These are phyloP conservation scores for Actinia tenebrosa DNA, from an alignment of 64 coral and sea anemone genomes.

Conservation along the genomic window DNA sequence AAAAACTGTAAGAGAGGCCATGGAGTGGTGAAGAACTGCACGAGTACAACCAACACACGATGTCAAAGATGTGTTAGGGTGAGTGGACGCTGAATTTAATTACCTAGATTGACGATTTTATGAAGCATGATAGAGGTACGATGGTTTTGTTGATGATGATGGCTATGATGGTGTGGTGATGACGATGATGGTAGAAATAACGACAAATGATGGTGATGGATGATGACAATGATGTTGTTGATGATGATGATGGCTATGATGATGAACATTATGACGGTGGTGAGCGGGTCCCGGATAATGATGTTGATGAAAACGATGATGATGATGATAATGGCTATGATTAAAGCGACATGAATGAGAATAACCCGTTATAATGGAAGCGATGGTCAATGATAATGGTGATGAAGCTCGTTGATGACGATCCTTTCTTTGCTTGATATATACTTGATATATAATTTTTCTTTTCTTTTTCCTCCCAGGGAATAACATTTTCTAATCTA, in stretches of 20 bases:
- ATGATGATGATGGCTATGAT: not conserved
- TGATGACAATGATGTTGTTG: not conserved
- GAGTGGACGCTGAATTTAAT: not conserved
- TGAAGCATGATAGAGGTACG: not conserved
- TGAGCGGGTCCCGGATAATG: not conserved
- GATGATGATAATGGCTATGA: not conserved
- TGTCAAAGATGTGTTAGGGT: constrained; percentile 26
- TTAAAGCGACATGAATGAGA: not conserved
- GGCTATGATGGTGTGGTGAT: not conserved
- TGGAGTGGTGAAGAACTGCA: constrained; percentile 37
- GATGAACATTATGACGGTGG: not conserved
- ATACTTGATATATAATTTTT: not conserved
- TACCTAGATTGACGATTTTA: not conserved
- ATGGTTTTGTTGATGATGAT: not conserved
- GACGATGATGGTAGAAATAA: not conserved
- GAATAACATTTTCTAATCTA: not conserved
- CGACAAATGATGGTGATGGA: not conserved
- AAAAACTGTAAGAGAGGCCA: not conserved
- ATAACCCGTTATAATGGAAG: not conserved
- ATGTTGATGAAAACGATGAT: not conserved
- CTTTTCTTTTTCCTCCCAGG: not conserved
- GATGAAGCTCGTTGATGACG: not conserved
- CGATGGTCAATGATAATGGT: not conserved
- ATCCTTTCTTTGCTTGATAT: not conserved
- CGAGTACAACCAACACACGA: not conserved